phyloP scores from a whole-genome alignment of 2,797 vertebrate genomes.

The Petrocephalus sullivani region DNA sequence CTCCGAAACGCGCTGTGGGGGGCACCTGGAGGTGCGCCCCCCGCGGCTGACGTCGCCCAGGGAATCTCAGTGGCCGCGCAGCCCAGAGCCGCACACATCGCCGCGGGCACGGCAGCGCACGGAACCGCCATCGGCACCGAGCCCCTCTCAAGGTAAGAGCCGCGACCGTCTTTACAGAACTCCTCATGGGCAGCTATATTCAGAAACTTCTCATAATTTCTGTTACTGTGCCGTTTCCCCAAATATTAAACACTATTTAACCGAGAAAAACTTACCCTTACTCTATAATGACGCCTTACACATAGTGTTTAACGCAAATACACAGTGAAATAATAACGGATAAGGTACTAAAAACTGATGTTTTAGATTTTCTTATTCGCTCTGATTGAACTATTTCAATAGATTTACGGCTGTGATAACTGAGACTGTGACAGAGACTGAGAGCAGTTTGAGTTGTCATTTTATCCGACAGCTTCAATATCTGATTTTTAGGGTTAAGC shows the following conservation, averaged over 20 bases:
- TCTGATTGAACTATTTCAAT: neutral
- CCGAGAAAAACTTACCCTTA: neutral
- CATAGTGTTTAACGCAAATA: neutral
- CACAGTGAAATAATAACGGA: neutral
- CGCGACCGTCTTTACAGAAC: too few species aligned
- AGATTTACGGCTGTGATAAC: neutral
- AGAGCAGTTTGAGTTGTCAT: neutral
- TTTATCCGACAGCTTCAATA: neutral
- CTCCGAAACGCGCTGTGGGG: neutral
- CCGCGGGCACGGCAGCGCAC: neutral
- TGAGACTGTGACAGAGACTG: too few species aligned
- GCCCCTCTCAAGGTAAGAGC: conserved; percentile 19
- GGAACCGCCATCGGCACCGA: neutral
- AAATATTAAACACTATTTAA: neutral
- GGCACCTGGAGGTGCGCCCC: neutral
- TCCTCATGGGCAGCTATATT: neutral
- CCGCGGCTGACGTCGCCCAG: neutral
- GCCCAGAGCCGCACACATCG: neutral
- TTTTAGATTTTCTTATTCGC: neutral
- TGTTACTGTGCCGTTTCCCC: neutral
- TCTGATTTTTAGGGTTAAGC: neutral
- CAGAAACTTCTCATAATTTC: neutral
- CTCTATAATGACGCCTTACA: neutral
- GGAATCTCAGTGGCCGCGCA: neutral
- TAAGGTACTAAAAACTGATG: neutral